Percentiles rank a stretch among this genome's conserved stretches.
These are phyloP conservation scores for Sebastolobus alascanus DNA, from an alignment of 2,797 vertebrate species.

Conservation along the genomic window DNA sequence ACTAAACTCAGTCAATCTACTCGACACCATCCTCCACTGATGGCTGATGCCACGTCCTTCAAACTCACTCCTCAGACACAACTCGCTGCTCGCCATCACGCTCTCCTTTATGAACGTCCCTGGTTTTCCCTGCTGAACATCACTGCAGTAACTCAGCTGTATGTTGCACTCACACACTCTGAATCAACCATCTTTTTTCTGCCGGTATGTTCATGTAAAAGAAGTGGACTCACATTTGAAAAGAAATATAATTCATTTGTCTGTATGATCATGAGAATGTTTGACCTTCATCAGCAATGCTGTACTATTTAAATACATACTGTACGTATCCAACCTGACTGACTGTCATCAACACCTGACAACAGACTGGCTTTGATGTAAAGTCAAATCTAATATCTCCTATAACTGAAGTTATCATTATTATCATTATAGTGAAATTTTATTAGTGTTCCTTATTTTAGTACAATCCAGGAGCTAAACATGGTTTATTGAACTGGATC, in stretches of 20 bases:
- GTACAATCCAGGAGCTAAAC: constrained; percentile 6
- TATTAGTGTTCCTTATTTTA: not conserved
- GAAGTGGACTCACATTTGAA: not conserved
- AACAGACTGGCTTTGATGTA: not conserved
- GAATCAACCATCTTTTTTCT: too few relatives aligned
- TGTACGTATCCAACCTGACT: not conserved
- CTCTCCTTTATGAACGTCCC: not conserved
- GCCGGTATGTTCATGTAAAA: not conserved
- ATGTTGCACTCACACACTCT: not conserved
- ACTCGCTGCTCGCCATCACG: not conserved
- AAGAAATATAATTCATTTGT: not conserved
- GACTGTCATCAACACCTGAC: not conserved
- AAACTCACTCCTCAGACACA: not conserved
- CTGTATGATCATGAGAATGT: not conserved
- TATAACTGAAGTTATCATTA: not conserved
- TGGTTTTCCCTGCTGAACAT: constrained; percentile 8
- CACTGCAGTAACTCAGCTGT: not conserved
- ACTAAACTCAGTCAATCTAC: not conserved
- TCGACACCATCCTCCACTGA: not conserved
- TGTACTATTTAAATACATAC: not conserved
- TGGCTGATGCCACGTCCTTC: not conserved
- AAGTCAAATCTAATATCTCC: not conserved
- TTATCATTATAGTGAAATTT: not conserved
- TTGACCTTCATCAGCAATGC: not conserved
- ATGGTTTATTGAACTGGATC: constrained; percentile 21